phyloP scores from a whole-genome alignment of 2,797 vertebrate species.

The Malurus splendens region DNA sequence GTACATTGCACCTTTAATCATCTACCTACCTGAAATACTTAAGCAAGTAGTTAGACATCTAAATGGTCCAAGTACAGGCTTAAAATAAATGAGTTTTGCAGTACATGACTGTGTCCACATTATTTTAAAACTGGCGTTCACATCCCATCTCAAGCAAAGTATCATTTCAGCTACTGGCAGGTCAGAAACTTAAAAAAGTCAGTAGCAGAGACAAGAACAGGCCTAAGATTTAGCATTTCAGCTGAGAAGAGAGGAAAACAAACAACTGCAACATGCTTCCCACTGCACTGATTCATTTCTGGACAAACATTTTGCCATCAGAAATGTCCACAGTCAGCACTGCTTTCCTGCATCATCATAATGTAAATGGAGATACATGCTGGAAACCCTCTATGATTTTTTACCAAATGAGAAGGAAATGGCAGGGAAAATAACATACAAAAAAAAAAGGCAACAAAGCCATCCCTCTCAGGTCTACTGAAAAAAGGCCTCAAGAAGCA shows the following conservation, averaged over 20 bases:
- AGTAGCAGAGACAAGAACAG: neutral
- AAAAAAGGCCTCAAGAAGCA: neutral
- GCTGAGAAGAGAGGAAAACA: neutral
- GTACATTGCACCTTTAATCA: slow-evolving; percentile 61
- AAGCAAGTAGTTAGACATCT: slow-evolving; percentile 41
- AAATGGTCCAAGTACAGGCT: slow-evolving; percentile 16
- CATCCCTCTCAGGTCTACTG: neutral
- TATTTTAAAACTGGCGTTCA: neutral
- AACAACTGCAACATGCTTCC: neutral
- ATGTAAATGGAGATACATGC: neutral
- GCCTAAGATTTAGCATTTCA: neutral
- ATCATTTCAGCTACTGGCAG: neutral
- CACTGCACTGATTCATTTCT: neutral
- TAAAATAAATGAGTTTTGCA: slow-evolving; percentile 41
- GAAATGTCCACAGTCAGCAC: neutral
- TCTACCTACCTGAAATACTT: slow-evolving; percentile 45
- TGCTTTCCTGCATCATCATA: neutral
- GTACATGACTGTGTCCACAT: neutral
- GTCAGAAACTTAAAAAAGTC: neutral
- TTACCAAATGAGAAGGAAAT: neutral
- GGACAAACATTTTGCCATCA: neutral
- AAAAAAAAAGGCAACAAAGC: neutral
- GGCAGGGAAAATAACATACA: neutral
- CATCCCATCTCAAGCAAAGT: neutral
- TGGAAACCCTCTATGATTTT: neutral